A percentile compares a stretch with the other conserved stretches of the same genome.
phyloP scores from a whole-genome alignment of 2,888 invertebrate genomes.

The Caenorhabditis sp. region DNA sequence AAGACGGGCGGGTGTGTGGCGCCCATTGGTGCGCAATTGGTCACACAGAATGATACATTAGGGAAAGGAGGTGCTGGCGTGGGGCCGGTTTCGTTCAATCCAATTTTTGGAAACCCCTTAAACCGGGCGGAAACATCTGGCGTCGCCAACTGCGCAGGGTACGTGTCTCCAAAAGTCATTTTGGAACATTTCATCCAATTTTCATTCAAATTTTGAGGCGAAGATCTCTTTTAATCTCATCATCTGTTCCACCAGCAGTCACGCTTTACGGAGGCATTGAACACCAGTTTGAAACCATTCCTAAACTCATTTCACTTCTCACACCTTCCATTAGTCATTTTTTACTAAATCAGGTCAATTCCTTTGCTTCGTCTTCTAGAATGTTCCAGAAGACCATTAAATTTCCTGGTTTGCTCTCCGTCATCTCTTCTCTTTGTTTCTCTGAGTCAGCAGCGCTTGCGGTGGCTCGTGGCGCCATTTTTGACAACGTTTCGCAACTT shows the following conservation, averaged over 20 bases:
- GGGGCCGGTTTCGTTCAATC: slow-evolving; percentile 51
- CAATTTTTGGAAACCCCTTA: slow-evolving; percentile 47
- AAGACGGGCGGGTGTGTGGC: slow-evolving; percentile 40
- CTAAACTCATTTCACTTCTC: slow-evolving; percentile 5
- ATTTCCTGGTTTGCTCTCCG: slow-evolving; percentile 30
- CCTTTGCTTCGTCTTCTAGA: slow-evolving; percentile 25
- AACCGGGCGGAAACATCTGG: slow-evolving; percentile 61
- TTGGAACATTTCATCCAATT: slow-evolving; percentile 64
- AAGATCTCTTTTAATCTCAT: slow-evolving; percentile 52
- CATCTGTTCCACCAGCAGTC: slow-evolving; percentile 16
- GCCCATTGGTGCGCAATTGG: slow-evolving; percentile 65
- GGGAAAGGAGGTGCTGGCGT: slow-evolving; percentile 46
- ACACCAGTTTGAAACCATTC: slow-evolving; percentile 19
- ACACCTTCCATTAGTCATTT: background rate
- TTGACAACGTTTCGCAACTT: slow-evolving; percentile 58
- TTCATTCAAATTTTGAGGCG: slow-evolving; percentile 62
- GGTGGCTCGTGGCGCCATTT: slow-evolving; percentile 36
- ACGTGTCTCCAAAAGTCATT: slow-evolving; percentile 43
- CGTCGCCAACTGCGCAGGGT: slow-evolving; percentile 23
- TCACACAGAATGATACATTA: slow-evolving; percentile 63
- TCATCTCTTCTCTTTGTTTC: slow-evolving; percentile 17
- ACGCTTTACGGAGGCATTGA: background rate
- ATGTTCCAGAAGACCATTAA: slow-evolving; percentile 33
- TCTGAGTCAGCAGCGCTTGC: slow-evolving; percentile 46
- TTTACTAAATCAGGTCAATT: background rate